Evolutionary conservation across 2,113 vertebrate genomes (phyloP).

Genomic region (Lonchura striata): DNA sequence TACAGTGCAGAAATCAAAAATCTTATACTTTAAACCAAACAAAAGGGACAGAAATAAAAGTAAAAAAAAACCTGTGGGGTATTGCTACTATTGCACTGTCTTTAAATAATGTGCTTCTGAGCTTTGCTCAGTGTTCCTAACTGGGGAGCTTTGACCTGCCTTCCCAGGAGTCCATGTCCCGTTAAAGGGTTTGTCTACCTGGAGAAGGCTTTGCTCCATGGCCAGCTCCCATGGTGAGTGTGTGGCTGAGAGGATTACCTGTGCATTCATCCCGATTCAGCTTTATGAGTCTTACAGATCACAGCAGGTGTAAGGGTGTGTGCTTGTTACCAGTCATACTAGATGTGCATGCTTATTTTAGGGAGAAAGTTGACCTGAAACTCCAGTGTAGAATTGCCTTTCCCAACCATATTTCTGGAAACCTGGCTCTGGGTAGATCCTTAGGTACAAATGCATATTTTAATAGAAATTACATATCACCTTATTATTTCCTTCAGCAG

Average conservation of each 20-base stretch:
- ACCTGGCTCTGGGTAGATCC: neutral
- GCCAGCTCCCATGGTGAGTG: neutral
- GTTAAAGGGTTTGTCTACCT: neutral
- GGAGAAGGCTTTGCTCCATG: neutral
- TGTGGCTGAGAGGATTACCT: neutral
- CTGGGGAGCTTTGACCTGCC: neutral
- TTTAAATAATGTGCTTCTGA: neutral
- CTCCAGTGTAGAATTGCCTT: neutral
- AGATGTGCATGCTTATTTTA: neutral
- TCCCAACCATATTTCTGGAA: neutral
- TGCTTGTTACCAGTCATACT: neutral
- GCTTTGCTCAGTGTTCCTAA: neutral
- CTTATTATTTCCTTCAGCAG: neutral
- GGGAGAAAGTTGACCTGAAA: neutral
- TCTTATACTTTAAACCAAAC: neutral
- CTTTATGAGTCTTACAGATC: neutral
- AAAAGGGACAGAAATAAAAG: neutral
- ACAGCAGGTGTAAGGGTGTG: neutral
- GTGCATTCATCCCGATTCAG: neutral
- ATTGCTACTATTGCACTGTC: neutral
- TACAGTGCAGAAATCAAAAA: neutral
- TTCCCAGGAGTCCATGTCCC: accelerated
- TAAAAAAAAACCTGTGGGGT: too few relatives aligned
- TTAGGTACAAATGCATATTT: neutral
- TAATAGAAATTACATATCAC: neutral